Base-by-base conservation (phyloP, 1,140 invertebrate genomes). In the Olivierus martensii region DNA sequence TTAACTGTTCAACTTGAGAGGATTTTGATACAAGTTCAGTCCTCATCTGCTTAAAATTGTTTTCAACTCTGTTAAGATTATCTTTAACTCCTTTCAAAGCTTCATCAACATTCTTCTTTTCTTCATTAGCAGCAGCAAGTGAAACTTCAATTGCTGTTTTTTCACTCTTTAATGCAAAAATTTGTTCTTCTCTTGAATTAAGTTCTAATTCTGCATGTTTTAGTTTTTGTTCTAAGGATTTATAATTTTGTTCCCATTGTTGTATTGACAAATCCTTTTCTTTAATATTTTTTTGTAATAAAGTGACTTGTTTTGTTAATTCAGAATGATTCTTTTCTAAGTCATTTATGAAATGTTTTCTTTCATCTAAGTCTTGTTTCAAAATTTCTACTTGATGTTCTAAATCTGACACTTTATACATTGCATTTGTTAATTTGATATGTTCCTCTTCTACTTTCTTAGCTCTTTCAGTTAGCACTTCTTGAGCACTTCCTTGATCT, bases 21-120 rank as follows among this genome's bases (percentile, higher is more conserved):
- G 57, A 41, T 55, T 67, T 63, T n/a, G 50, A 53, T n/a, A 56
- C 60, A 39, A 73, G 57, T 51, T 73, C 69, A 43, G 65, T 63
- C 59, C 69, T 71, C 69, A 74, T 71, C 14, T 64, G 61, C 36
- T 66, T 63, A 54, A 72, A 72, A 60, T 65, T 71, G 49, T 57
- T 62, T 43, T 71, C 67, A 15, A 72, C 63, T 52, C 67, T 68
- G n/a, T 63, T 59, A 61, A 73, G 65, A 60, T 73, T 66, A 36
- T 58, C 61, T 52, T 67, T 67, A 19, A 74, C 58, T 6, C 61
- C 58, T 44, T 65, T 63, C 14, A 73, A 51, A 9, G 66, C 66
- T 22, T 62, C 61, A 59, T 73, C 67, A 38, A 74, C 62, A 46
- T 64, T 62, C 18, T 59, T 54, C 49, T 73, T 74, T 50, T 74